These are phyloP conservation scores for Macroramphosus scolopax DNA, from an alignment of 2,797 vertebrate species.

Conservation along the genomic window DNA sequence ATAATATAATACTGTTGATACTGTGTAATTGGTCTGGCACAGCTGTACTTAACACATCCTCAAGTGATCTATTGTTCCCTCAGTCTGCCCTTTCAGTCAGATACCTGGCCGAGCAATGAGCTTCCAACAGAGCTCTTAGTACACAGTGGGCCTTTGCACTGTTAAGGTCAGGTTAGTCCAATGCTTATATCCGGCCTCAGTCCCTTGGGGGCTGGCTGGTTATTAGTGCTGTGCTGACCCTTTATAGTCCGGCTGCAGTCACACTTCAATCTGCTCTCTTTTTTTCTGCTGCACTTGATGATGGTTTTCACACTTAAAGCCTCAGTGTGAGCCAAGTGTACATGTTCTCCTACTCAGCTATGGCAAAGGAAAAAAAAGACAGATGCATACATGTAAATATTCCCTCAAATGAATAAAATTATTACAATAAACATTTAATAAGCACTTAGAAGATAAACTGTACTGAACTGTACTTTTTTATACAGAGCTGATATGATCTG, in stretches of 20 bases:
- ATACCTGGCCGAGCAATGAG: no score
- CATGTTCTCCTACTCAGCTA: no score
- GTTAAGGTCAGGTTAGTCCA: slow-evolving; percentile 15
- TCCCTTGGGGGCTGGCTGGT: slow-evolving; percentile 3
- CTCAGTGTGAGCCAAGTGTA: neutral
- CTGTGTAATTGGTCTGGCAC: neutral
- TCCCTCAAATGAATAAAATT: no score
- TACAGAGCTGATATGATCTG: no score
- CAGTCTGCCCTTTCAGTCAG: slow-evolving; percentile 1
- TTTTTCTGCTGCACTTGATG: neutral
- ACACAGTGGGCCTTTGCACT: slow-evolving; percentile 4
- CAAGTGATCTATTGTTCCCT: slow-evolving; percentile 16
- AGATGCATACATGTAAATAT: no score
- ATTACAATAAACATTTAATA: no score
- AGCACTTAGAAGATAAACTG: no score
- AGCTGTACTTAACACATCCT: slow-evolving; percentile 1
- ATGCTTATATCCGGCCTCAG: slow-evolving; percentile 14
- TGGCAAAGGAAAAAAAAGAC: no score
- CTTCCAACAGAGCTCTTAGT: slow-evolving; percentile 21
- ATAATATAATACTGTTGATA: no score
- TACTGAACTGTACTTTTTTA: no score
- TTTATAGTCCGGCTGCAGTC: slow-evolving; percentile 11
- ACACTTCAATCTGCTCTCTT: neutral
- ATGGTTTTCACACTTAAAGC: slow-evolving; percentile 2
- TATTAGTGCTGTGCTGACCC: slow-evolving; percentile 25